phyloP scores from a whole-genome alignment of 2,888 invertebrate genomes.

The Notodonta ziczac region DNA sequence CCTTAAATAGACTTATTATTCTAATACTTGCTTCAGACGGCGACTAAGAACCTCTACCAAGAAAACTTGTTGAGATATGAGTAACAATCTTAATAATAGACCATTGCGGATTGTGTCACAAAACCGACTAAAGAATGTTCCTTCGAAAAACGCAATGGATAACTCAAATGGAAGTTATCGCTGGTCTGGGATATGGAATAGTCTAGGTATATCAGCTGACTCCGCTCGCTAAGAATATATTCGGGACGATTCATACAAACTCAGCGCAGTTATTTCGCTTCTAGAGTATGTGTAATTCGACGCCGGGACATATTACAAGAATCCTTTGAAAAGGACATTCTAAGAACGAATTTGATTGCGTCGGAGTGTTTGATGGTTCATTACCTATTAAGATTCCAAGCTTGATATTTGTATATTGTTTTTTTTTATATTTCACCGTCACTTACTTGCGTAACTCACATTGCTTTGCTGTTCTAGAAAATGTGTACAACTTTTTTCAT shows the following conservation, averaged over 20 bases:
- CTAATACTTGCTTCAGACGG: constrained; percentile 7
- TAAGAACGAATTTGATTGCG: neutral
- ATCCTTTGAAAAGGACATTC: constrained; percentile 7
- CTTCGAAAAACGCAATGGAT: constrained; percentile 9
- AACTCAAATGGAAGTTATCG: constrained; percentile 12
- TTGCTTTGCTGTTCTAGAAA: too few relatives aligned
- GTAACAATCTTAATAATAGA: neutral
- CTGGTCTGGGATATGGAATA: constrained; percentile 23
- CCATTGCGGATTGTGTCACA: neutral
- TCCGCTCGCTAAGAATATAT: constrained; percentile 29
- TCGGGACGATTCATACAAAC: constrained; percentile 22
- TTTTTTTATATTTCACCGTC: too few relatives aligned
- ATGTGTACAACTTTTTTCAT: too few relatives aligned
- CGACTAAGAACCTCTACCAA: constrained; percentile 3
- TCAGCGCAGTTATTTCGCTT: constrained; percentile 19
- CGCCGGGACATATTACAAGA: constrained; percentile 12
- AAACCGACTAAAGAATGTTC: neutral
- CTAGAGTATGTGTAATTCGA: constrained; percentile 21
- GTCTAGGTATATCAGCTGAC: constrained; percentile 34
- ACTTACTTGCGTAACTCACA: too few relatives aligned
- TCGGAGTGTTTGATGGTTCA: neutral
- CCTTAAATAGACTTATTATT: constrained; percentile 10
- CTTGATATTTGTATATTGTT: too few relatives aligned
- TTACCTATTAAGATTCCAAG: neutral
- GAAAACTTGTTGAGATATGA: neutral